phyloP scores from a whole-genome alignment of 2,797 vertebrate species.

The Myotis pilosus region DNA sequence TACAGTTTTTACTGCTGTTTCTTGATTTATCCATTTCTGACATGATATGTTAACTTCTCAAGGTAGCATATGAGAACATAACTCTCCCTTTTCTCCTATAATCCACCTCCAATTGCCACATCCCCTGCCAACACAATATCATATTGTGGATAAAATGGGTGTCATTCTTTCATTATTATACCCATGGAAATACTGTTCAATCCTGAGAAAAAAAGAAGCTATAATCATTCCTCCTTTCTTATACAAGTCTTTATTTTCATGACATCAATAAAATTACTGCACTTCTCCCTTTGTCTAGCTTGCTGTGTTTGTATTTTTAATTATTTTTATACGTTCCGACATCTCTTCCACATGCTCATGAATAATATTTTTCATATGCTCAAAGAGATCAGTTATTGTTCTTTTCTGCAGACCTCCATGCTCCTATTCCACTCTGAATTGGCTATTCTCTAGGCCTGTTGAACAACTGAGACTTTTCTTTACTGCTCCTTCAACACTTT shows the following conservation, averaged over 20 bases:
- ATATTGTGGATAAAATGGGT: constrained; percentile 28
- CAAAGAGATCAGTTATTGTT: constrained; percentile 19
- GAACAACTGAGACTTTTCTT: neutral
- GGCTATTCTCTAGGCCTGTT: neutral
- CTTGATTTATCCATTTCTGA: neutral
- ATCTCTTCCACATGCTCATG: constrained; percentile 35
- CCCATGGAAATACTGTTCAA: neutral
- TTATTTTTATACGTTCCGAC: constrained; percentile 23
- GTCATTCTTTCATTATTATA: neutral
- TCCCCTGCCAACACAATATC: neutral
- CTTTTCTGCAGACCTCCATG: neutral
- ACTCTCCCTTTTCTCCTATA: neutral
- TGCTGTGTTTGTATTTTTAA: constrained; percentile 51
- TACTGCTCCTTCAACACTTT: neutral
- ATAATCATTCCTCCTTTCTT: constrained; percentile 37
- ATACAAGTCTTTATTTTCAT: constrained; percentile 51
- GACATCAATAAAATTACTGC: constrained; percentile 46
- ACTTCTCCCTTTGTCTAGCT: constrained; percentile 55
- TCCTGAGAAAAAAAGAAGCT: constrained; percentile 28
- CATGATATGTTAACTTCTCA: neutral
- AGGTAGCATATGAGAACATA: neutral
- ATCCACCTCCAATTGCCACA: neutral
- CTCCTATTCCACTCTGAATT: neutral
- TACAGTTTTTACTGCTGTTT: neutral
- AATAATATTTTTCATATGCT: constrained; percentile 57